Evolutionary conservation across 2,888 invertebrate genomes (phyloP), one percentile per base, ranked within the genome.

Genomic region (Cephonodes hylas): DNA sequence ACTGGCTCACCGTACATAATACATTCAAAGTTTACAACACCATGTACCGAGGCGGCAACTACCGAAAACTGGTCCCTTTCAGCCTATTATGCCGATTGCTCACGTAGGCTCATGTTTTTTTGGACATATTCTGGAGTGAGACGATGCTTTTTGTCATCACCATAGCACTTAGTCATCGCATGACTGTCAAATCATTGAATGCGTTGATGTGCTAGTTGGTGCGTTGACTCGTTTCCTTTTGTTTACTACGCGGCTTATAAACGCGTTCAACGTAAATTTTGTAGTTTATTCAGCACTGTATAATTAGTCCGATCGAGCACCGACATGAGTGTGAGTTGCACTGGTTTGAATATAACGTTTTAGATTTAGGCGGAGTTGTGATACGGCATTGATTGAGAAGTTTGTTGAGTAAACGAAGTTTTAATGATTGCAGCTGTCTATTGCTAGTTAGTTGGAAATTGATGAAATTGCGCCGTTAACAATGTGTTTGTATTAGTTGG

Each of bases 81-180:
- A 79, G 77, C 76, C 74, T 80, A 81, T 75, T 76, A 71, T 73
- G 65, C 65, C n/a, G 74, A 80, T 80, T 76, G 80, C 77, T 79
- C 83, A 85, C 84, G 81, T 85, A 84, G 70, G 70, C 66, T 67
- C 63, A 68, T 60, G 63, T 76, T 77, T 81, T 77, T 77, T 18
- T 48, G 27, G 27, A 62, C 58, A 64, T 63, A 64, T 68, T 75
- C 78, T 74, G 72, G 79, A 77, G 74, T 67, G 76, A 75, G 70
- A 67, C 67, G 65, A 67, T 64, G 60, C 53, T 68, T 69, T 68
- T 74, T 74, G 15, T 57, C 23, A 22, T 45, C 10, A 31, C 27
- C 15, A 8, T 38, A 75, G 70, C 68, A 75, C 68, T 79, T 77
- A 79, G 72, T 76, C 76, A 75, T 71, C 73, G 77, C 82, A 80